These are phyloP conservation scores for Caenorhabditis becei DNA, from an alignment of 2,888 invertebrate species.

Conservation along the genomic window DNA sequence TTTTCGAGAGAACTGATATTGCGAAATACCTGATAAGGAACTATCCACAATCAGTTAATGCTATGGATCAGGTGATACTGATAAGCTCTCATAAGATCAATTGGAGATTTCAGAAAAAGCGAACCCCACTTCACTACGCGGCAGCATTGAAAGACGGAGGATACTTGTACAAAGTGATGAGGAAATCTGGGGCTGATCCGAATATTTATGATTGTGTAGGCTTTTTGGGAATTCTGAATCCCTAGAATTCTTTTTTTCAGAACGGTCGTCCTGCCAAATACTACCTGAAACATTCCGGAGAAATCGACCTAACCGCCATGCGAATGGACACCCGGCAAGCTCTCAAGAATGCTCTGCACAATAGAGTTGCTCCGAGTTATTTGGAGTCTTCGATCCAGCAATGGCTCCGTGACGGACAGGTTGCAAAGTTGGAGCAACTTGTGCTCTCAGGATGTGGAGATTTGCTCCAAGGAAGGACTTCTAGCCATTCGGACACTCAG, in stretches of 20 bases:
- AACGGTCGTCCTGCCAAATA: slow-evolving; percentile 82
- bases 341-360: slow-evolving; percentile 79
- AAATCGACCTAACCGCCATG: slow-evolving; percentile 81
- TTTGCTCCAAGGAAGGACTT: slow-evolving; percentile 85
- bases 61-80: slow-evolving; percentile 83
- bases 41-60: slow-evolving; percentile 82
- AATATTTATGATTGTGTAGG: slow-evolving; percentile 85
- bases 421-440: slow-evolving; percentile 80
- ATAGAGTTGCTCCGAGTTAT: slow-evolving; percentile 81
- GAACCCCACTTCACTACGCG: slow-evolving; percentile 87
- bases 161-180: slow-evolving; percentile 85
- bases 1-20: slow-evolving; percentile 89
- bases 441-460: slow-evolving; percentile 87
- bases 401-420: slow-evolving; percentile 86
- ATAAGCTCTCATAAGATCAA: too few relatives aligned
- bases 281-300: slow-evolving; percentile 82
- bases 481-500: slow-evolving; percentile 76
- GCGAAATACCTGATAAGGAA: slow-evolving; percentile 86
- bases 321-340: slow-evolving; percentile 80
- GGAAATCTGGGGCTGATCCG: slow-evolving; percentile 86
- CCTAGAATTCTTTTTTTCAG: slow-evolving; percentile 68
- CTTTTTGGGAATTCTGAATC: not conserved
- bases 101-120: slow-evolving; percentile 86
- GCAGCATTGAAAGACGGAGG: slow-evolving; percentile 85
- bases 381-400: slow-evolving; percentile 87